Evolutionary conservation across 1,140 invertebrate species (phyloP).

Genomic region (Condylostylus longicornis): DNA sequence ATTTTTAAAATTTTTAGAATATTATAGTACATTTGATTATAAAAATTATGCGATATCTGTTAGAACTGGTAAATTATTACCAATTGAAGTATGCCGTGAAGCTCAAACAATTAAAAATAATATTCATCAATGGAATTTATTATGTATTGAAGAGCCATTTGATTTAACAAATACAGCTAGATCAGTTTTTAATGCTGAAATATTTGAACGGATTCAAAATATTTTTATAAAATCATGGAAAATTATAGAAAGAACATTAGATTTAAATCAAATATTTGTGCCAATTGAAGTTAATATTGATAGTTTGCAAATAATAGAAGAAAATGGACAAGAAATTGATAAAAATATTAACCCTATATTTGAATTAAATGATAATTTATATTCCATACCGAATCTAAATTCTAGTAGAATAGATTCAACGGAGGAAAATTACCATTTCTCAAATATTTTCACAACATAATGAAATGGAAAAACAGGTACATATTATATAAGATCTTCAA

Average conservation of each 20-base stretch:
- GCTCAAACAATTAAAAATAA: conserved; percentile 50
- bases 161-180: conserved; percentile 80
- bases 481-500: too few species aligned
- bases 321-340: too few species aligned
- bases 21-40: conserved; percentile 68
- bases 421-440: too few species aligned
- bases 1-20: conserved; percentile 70
- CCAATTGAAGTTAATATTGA: too few species aligned
- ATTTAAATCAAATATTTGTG: conserved; percentile 1
- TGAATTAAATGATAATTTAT: too few species aligned
- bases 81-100: conserved; percentile 45
- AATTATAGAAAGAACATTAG: neutral
- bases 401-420: too few species aligned
- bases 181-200: conserved; percentile 69
- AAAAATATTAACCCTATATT: too few species aligned
- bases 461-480: too few species aligned
- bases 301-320: too few species aligned
- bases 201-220: conserved; percentile 60
- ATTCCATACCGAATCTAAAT: too few species aligned
- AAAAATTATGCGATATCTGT: conserved; percentile 64
- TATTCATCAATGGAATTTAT: conserved; percentile 69
- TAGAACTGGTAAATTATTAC: conserved; percentile 50
- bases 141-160: conserved; percentile 88
- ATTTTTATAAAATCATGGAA: conserved; percentile 39
- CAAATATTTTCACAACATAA: too few species aligned